Base-by-base conservation (phyloP, 1,140 invertebrate genomes). In the Drosophila jambulina region DNA sequence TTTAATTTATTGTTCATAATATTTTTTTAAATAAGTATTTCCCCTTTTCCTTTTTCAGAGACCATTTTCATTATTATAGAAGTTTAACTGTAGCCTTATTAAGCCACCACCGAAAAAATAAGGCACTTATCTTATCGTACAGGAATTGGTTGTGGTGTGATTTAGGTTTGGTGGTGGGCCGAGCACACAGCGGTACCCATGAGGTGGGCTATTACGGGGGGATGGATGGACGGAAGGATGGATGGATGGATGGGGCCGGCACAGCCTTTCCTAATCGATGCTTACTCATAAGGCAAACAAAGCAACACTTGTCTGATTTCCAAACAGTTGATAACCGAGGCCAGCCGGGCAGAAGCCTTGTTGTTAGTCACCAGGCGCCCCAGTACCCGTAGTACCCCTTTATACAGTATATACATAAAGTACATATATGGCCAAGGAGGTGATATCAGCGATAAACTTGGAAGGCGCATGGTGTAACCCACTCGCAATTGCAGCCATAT, bases 301-400 rank as follows among this genome's bases (percentile, higher is more conserved):
- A 68, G 59, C 78, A 75, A 64, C 84, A 87, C 84, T 87, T 87
- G 77, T 87, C 80, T 83, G 84, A 87, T 87, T 87, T 87, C 77
- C 84, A 87, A 80, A 83, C 78, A 88, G 77, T 67, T 87, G 84
- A 87, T 87, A 88, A 88, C 51, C 56, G 46, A 54, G 51, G 32
- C 32, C 64, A 75, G 54, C 58, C 46, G 67, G 78, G 49, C 69
- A 48, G 23, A 69, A 78, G 42, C 53, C 75, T 77, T 21, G 63
- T 83, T 88, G 75, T 86, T 86, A 86, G 83, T 86, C 83, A 86
- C 85, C 70, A 62, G 27, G 42, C 63, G 58, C 46, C 34, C 42
- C 40, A 58, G 27, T 21, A 23, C 34, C 54, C 48, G 48, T 48
- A 78, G 43, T 60, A 51, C 62, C 54, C 40, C 36, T 49, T 38